Evolutionary conservation across 2,888 invertebrate species (phyloP), one percentile per base, ranked within the genome.

Genomic region (Eristalinus aeneus): DNA sequence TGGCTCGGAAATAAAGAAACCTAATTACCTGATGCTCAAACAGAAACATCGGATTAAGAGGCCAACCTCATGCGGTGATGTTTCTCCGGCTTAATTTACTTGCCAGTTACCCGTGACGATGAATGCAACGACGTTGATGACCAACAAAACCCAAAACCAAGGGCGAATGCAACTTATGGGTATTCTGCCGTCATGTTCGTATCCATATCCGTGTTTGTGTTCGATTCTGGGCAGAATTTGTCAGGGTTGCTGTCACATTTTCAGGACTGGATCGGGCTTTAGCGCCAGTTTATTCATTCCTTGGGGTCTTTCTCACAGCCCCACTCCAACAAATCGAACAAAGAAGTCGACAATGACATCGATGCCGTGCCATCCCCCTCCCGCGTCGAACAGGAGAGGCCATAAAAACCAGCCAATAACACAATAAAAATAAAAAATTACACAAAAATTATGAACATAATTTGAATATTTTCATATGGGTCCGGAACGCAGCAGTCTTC

Each of bases 231-330:
- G 27, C 27, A 27, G 27, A 27, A 5, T 27, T 27, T 27, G 27
- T 27, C 27, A 16, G 39, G 23, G 32, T 58, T 71, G 54, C 63
- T 79, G 74, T 69, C 69, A 80, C 61, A 73, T 60, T 34, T 69
- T 65, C 69, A 84, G 71, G 71, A 75, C 75, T 64, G 58, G 64
- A 69, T 78, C 54, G 54, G 39, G 27, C 69, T 76, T 82, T 64
- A 86, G 82, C 82, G 73, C 75, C 82, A 76, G 73, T 22, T 11
- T 67, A 82, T 79, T 67, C 60, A 58, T 65, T 32, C 58, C 67
- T 58, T 75, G 73, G 77, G 87, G 90, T 89, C 89, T 88, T 80
- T 85, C 79, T 88, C 84, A 81, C 83, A 76, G 88, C 89, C 89
- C 5, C 27, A 27, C 27, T 89, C 89, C 89, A 88, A 81, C 83